These are phyloP conservation scores for Eubasilissa regina DNA, from an alignment of 1,140 invertebrate species.

Conservation along the genomic window DNA sequence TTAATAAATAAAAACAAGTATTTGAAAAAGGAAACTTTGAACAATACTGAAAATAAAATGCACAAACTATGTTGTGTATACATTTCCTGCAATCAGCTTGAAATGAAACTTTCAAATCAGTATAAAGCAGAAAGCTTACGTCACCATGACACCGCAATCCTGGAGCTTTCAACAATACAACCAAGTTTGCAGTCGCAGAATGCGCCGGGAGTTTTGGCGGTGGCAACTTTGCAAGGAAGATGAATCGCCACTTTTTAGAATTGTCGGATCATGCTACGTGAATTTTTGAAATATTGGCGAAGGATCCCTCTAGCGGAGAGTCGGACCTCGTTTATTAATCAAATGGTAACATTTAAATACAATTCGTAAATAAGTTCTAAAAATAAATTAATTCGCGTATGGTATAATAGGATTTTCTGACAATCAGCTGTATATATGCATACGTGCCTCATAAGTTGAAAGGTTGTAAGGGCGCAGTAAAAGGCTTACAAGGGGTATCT, in stretches of 20 bases:
- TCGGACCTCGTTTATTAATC: too few species aligned
- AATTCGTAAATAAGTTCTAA: neutral
- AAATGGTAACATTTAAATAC: too few species aligned
- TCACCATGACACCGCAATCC: conserved; percentile 15
- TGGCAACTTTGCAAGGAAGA: conserved; percentile 17
- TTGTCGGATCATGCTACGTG: neutral
- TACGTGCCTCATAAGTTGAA: too few species aligned
- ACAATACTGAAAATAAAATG: too few species aligned
- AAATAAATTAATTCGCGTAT: neutral
- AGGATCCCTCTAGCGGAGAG: too few species aligned
- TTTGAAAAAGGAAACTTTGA: too few species aligned
- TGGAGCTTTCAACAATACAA: conserved; percentile 20
- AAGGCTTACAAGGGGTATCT: too few species aligned
- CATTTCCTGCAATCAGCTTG: neutral
- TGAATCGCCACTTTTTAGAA: conserved; percentile 31
- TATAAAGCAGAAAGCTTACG: conserved; percentile 28
- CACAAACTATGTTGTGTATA: too few species aligned
- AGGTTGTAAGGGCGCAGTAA: too few species aligned
- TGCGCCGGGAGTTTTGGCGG: neutral
- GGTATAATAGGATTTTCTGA: too few species aligned
- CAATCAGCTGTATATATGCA: neutral
- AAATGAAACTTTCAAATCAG: conserved; percentile 8
- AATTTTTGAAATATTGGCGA: neutral
- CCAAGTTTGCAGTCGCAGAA: conserved; percentile 10
- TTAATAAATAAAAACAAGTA: neutral